Evolutionary conservation across 2,888 invertebrate species (phyloP).

Genomic region (Minunthozetes semirufus): DNA sequence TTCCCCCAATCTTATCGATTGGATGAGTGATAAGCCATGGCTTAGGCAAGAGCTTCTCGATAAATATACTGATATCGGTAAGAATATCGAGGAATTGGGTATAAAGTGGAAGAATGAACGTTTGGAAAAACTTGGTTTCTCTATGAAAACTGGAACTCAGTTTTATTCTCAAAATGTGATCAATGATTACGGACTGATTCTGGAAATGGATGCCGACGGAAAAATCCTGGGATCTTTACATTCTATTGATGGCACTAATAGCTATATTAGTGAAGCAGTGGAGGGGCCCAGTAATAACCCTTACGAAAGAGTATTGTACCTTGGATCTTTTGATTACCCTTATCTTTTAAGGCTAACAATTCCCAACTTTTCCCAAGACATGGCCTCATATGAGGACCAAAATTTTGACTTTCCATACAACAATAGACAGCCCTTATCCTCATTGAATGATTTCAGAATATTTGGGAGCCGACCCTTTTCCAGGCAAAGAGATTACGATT

Average conservation of each 20-base stretch:
- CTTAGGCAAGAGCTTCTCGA: conserved; percentile 32
- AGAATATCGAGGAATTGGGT: conserved; percentile 31
- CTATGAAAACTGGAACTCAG: conserved; percentile 17
- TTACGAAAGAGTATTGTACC: conserved; percentile 37
- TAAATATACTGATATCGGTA: conserved; percentile 26
- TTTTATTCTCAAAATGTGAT: conserved; percentile 24
- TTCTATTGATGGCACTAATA: conserved; percentile 34
- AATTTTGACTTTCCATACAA: conserved; percentile 23
- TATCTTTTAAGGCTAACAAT: conserved; percentile 35
- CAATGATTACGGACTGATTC: conserved; percentile 34
- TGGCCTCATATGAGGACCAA: conserved; percentile 16
- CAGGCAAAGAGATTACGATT: neutral
- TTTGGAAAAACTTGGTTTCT: conserved; percentile 30
- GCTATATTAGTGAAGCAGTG: conserved; percentile 29
- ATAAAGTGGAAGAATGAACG: conserved; percentile 18
- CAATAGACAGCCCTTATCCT: neutral
- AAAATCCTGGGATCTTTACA: conserved; percentile 36
- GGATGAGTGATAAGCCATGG: conserved; percentile 35
- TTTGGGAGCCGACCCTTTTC: neutral
- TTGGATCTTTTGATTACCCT: conserved; percentile 40
- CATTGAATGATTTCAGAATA: conserved; percentile 5
- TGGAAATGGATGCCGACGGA: conserved; percentile 37
- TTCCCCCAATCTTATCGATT: conserved; percentile 30
- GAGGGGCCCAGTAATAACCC: conserved; percentile 35
- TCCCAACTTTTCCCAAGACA: conserved; percentile 33